Base-by-base conservation (phyloP, 2,888 invertebrate genomes). In the Herminia tarsipennalis region DNA sequence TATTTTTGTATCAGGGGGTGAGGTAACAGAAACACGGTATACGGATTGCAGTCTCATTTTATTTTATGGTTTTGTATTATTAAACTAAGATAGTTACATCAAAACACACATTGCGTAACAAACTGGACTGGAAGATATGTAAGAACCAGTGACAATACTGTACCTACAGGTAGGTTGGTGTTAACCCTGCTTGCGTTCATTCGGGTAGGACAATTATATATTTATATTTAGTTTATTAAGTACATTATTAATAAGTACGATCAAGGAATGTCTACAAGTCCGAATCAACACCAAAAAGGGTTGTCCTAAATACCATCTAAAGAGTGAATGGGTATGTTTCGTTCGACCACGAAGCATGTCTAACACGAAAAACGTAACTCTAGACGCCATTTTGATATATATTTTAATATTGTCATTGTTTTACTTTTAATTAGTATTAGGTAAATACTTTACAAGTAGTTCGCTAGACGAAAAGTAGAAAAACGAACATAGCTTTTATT, bases 371-470 rank as follows among this genome's bases (percentile, higher is more conserved):
- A 86, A 85, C 74, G 76, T 87, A 86, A 84, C 48, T 76, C 86
- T 86, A 86, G 82, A 80, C 76, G 82, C 80, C 76, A 77, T 81
- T 79, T 84, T 86, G 84, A 86, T 88, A 84, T 71, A 81, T 86
- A 84, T 77, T 76, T 85, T 87, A 90, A 89, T 91, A 91, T 91
- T 91, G 90, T 91, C 90, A 89, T 88, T 85, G 81, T 84, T 84
- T 86, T 85, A 81, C 18, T 81, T n/a, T 84, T 82, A 81, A 80
- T 83, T 80, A 83, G 80, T 83, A 78, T 81, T 81, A 86, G 46
- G 30, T 63, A 40, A 66, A 84, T 81, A 86, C 76, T 81, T 86
- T 84, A 88, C 83, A 88, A 83, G 70, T 83, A 83, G 69, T 75
- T 75, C 74, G 73, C 83, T 86, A 86, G 73, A 77, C 70, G 73